A percentile compares a stretch with the other conserved stretches of the same genome.
Conservation (phyloP, 2,797 vertebrate genomes). For the Arnoldichthys spilopterus region DNA sequence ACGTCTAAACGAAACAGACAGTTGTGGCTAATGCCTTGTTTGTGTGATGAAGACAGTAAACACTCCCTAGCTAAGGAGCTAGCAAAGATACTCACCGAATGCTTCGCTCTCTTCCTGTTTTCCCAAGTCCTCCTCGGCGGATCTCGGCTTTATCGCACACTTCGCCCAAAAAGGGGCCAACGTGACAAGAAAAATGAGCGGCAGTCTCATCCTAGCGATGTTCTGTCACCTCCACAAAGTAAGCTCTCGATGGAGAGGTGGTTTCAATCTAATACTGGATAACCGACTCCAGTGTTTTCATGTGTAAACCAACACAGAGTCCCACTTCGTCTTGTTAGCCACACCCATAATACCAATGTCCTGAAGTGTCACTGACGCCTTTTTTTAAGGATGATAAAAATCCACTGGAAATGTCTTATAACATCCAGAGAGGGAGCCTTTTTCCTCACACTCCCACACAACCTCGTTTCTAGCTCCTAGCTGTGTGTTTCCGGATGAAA, state of each 20-base stretch:
- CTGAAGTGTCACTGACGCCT: neutral
- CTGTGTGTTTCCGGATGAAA: slow-evolving; percentile 18
- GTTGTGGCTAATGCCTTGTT: no score
- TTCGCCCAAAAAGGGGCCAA: slow-evolving; percentile 63
- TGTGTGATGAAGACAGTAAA: no score
- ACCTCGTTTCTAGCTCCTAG: no score
- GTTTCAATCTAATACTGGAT: neutral
- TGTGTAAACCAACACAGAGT: neutral
- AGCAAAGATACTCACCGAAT: slow-evolving; percentile 66
- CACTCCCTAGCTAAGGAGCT: no score
- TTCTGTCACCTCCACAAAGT: neutral
- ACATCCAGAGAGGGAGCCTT: neutral
- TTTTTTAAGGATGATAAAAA: neutral
- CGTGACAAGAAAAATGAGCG: slow-evolving; percentile 16
- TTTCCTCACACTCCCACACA: neutral
- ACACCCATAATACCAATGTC: neutral
- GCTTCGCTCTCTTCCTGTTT: slow-evolving; percentile 63
- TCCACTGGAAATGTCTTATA: neutral
- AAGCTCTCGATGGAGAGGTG: no score
- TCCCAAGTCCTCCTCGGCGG: slow-evolving; percentile 29
- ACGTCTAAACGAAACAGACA: no score
- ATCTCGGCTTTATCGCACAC: slow-evolving; percentile 60
- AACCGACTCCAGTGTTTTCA: neutral
- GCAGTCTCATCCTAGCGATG: slow-evolving; percentile 40
- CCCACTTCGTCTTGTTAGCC: neutral